Evolutionary conservation across 2,888 invertebrate species (phyloP), one percentile per base, ranked within the genome.

Genomic region (Polydrusus pterygomalis): DNA sequence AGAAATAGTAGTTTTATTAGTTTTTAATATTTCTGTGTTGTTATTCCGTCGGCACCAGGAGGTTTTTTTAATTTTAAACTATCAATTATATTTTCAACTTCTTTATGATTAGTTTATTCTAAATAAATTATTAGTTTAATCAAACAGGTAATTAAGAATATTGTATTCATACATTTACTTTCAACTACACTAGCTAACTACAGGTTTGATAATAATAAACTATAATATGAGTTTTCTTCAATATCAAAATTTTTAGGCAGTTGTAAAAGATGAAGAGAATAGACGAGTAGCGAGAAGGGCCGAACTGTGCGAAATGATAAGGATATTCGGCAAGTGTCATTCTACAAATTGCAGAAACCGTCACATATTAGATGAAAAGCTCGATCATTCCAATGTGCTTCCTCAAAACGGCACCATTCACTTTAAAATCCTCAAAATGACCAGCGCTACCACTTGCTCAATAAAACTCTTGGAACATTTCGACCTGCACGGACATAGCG

Each of bases 241-340:
- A 38, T 17, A 15, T n/a, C 9, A 3, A 38, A 25, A 25, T 25
- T 25, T 25, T 60, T 69, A 78, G 80, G 67, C 15, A 13, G 20
- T 77, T 64, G 70, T 51, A 63, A 82, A 86, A 56, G 87, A 88
- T 79, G 91, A 91, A 79, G 84, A 87, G 11, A 79, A 82, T 6
- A 89, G 89, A 8, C 90, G 89, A 83, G 88, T 90, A 13, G 79
- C 86, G 68, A 83, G 82, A 0, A 82, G 87, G 13, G 85, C 89
- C 30, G 88, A 89, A 0, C 82, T 94, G 11, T 95, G 95, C 82
- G 87, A 89, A 17, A 89, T 87, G 71, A 81, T 94, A 3, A 89
- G 94, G 75, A 87, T 91, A 34, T 90, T 93, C 79, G 95, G 95
- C 6, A 87, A 88, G 70, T 95, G 95, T 83, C 87, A 88, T 2